A percentile compares a stretch with the other conserved stretches of the same genome.
Evolutionary conservation across 2,888 invertebrate genomes (phyloP).

Genomic region (Pardosa pseudoannulata): DNA sequence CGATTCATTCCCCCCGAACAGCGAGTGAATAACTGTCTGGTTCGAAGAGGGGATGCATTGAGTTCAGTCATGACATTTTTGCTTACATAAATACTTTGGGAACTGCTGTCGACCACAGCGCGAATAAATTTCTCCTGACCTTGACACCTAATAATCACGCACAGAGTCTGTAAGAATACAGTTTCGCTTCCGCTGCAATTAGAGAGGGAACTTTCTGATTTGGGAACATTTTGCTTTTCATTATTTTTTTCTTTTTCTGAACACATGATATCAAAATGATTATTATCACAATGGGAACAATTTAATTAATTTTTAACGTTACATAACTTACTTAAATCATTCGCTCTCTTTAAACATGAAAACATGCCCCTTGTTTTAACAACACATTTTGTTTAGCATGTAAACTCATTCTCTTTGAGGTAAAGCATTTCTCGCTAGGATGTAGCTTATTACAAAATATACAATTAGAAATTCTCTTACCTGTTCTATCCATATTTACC

Average conservation of each 20-base stretch:
- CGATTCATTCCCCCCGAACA: background rate
- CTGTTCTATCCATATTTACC: no score
- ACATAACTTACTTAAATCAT: conserved; percentile 20
- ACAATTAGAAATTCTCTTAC: no score
- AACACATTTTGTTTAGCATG: no score
- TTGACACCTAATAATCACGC: background rate
- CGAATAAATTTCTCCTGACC: background rate
- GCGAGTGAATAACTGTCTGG: background rate
- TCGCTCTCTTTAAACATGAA: background rate
- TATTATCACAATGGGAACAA: conserved; percentile 16
- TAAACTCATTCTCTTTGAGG: no score
- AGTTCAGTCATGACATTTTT: background rate
- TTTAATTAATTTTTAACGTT: background rate
- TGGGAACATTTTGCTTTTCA: background rate
- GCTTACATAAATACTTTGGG: no score
- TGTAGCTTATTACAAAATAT: no score
- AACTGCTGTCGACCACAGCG: background rate
- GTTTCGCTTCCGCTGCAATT: conserved; percentile 10
- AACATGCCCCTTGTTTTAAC: no score
- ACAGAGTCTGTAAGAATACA: background rate
- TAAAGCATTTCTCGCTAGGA: no score
- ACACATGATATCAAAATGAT: conserved; percentile 1
- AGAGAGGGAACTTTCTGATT: background rate
- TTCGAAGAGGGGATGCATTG: background rate
- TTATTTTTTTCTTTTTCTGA: background rate